Base-by-base conservation (phyloP, 2,797 vertebrate genomes). In the Chloroceryle amazona region DNA sequence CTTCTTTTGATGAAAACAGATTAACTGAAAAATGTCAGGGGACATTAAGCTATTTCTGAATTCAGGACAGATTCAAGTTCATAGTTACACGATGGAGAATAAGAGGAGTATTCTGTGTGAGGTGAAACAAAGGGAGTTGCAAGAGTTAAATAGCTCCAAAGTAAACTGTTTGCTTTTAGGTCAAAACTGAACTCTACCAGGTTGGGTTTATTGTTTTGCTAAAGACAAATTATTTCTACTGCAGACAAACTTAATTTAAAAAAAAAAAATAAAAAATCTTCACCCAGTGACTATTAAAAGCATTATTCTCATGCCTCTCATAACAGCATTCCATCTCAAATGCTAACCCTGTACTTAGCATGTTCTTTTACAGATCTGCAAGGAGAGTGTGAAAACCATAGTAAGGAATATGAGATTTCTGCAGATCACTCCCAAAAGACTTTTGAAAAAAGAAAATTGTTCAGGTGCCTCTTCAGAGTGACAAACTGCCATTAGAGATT, bases 1-100 rank as follows among this genome's bases (percentile, higher is more conserved):
- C 28, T 80, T 75, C 26, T 76, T 83, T 70, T 61, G 25, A 49
- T 42, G 41, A 76, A 72, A 86, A 5, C 11, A 84, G 58, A 82
- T 70, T 55, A 90, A 55, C 52, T 52, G 39, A 47, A n/a, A 52
- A 61, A 62, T 2, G 1, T 78, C 72, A 94, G 20, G 33, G 57
- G 91, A 83, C 28, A 35, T 17, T 33, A 83, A 89, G 63, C 33
- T 72, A 86, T 80, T 94, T 94, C 52, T 88, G 75, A 81, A 94
- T 88, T 86, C 55, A 91, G 85, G 79, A 76, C 82, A 96, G 28
- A 76, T 41, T 57, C 65, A 71, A 75, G 46, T 74, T 86, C 75
- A 67, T 3, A 51, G 28, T 46, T 81, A n/a, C 0, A 83, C 4
- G 9, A 63, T 39, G 4, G 9, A 3, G 31, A 16, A 73, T 33